These are phyloP conservation scores for Hapalemur alaotrensis DNA, from an alignment of 2,797 vertebrate genomes.

Conservation along the genomic window DNA sequence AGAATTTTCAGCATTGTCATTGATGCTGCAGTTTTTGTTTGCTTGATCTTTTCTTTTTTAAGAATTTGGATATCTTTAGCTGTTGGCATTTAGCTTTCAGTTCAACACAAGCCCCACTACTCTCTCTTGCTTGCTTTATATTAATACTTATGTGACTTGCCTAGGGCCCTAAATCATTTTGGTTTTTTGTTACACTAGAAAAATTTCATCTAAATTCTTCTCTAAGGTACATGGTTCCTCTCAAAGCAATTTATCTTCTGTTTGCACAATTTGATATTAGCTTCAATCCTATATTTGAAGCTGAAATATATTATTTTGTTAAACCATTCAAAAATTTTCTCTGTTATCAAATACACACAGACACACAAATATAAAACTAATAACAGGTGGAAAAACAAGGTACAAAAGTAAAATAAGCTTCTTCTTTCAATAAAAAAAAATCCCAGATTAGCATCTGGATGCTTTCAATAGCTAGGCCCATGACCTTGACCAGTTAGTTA, in stretches of 20 bases:
- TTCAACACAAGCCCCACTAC: background rate
- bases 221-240: background rate
- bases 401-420: background rate
- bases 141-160: background rate
- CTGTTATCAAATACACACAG: background rate
- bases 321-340: background rate
- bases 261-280: background rate
- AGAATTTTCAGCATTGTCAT: background rate
- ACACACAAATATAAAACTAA: background rate
- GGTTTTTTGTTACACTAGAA: background rate
- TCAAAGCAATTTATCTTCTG: background rate
- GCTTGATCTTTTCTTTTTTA: background rate
- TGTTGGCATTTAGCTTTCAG: background rate
- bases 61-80: background rate
- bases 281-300: background rate
- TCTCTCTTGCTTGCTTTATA: background rate
- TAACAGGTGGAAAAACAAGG: background rate
- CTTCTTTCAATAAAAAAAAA: background rate
- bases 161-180: background rate
- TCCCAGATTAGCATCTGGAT: background rate
- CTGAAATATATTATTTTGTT: background rate
- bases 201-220: background rate
- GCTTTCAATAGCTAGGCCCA: background rate
- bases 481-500: background rate
- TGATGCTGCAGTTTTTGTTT: background rate